Evolutionary conservation across 1,140 invertebrate species (phyloP).

Genomic region (Latrodectus geometricus): DNA sequence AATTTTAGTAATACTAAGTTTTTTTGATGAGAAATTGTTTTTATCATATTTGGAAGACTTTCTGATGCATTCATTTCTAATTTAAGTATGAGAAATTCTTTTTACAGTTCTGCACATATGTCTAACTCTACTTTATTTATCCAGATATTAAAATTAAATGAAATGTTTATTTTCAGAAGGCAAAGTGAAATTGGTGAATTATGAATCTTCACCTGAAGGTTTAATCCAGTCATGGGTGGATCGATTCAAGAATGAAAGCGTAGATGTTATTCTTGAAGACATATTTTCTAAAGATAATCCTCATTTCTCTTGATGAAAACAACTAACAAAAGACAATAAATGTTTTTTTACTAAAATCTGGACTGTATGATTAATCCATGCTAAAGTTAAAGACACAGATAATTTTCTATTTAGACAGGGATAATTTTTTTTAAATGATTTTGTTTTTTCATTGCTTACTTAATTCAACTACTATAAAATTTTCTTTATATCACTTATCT

Average conservation of each 20-base stretch:
- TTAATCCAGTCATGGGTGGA: conserved; percentile 87
- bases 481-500: too few relatives aligned
- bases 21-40: too few relatives aligned
- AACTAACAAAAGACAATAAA: background rate
- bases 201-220: conserved; percentile 80
- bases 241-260: conserved; percentile 73
- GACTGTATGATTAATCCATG: too few relatives aligned
- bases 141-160: background rate
- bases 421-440: too few relatives aligned
- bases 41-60: too few relatives aligned
- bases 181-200: conserved; percentile 69
- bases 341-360: too few relatives aligned
- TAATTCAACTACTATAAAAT: too few relatives aligned
- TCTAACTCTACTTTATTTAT: background rate
- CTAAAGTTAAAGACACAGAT: too few relatives aligned
- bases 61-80: background rate
- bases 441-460: too few relatives aligned
- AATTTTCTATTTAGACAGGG: too few relatives aligned
- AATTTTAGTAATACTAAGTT: too few relatives aligned
- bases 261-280: conserved; percentile 65
- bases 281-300: conserved; percentile 67
- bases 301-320: conserved; percentile 27
- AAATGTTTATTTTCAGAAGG: conserved; percentile 16
- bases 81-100: background rate
- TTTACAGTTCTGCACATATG: background rate